Base-by-base conservation (phyloP, 2,113 vertebrate genomes). In the Callithrix jacchus region DNA sequence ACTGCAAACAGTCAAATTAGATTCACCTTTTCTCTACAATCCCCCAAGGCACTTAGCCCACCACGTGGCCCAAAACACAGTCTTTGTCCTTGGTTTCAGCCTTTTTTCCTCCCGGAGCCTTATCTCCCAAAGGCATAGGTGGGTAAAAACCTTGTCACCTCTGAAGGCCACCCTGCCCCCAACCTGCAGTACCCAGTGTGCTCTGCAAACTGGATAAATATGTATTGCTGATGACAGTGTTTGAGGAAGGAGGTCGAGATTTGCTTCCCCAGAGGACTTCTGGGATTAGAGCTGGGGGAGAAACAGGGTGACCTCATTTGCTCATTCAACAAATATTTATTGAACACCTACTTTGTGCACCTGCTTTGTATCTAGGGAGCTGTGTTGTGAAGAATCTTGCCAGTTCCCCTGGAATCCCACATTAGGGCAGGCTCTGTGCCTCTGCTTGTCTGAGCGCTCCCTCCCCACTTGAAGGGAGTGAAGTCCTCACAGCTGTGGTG, bases 241-340 rank as follows among this genome's bases (percentile, higher is more conserved):
- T 87, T 89, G 83, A 81, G 81, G 94, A 93, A 94, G 87, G 93
- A 95, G 81, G 32, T 58, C 0, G 30, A 90, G 66, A 79, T 93
- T 92, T 68, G 20, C 94, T 93, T 95, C 49, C 70, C 64, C 35
- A 70, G 71, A 85, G 93, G 87, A 86, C 16, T 95, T 87, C 45
- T 45, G 64, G 89, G 89, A 71, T 93, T 81, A 70, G 58, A 71
- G 32, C 47, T 95, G 52, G 87, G 77, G 82, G 84, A 89, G 87
- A 93, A 87, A 66, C 14, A 40, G 84, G 80, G 81, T 92, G 92
- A 91, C 88, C 74, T 97, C 49, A 81, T 91, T 95, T 0, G 4
- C 49, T 96, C 49, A 27, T 71, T 95, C 58, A 70, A 7, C 76
- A 96, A 66, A 52, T 95, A 93, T 90, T 98, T 97, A 87, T 79